Conservation (phyloP, 2,888 invertebrate genomes). For the Patella pellucida region DNA sequence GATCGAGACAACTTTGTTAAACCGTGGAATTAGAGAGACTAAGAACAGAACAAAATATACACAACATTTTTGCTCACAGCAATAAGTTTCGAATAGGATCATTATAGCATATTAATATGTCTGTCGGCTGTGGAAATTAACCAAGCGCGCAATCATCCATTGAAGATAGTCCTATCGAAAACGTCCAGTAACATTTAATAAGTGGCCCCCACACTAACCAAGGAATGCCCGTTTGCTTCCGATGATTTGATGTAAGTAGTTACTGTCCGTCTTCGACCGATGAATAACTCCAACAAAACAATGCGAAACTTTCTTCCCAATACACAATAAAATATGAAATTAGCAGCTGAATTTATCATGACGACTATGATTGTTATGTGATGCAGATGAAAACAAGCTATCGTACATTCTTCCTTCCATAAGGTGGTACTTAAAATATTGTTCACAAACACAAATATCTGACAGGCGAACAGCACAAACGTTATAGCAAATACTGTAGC, state of each 20-base stretch:
- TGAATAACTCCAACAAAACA: constrained; percentile 35
- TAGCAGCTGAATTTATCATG: constrained; percentile 53
- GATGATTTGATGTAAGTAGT: background rate
- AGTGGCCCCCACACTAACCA: background rate
- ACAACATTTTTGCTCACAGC: no score
- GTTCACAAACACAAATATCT: background rate
- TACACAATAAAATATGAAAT: constrained; percentile 61
- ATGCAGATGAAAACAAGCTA: constrained; percentile 14
- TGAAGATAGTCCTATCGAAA: no score
- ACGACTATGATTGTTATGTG: constrained; percentile 10
- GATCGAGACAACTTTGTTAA: no score
- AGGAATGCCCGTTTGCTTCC: background rate
- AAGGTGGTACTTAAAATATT: constrained; percentile 4
- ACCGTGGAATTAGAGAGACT: no score
- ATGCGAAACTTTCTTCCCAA: constrained; percentile 61
- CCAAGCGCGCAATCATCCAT: no score
- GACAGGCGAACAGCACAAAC: background rate
- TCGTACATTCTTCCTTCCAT: background rate
- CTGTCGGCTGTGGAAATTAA: no score
- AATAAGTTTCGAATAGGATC: no score
- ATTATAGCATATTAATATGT: no score
- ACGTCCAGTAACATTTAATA: no score
- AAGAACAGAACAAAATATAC: no score
- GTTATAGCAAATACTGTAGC: background rate
- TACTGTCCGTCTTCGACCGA: background rate